Percentiles rank a stretch among this genome's conserved stretches.
phyloP scores from a whole-genome alignment of 2,797 vertebrate genomes.

The Moxostoma hubbsi region DNA sequence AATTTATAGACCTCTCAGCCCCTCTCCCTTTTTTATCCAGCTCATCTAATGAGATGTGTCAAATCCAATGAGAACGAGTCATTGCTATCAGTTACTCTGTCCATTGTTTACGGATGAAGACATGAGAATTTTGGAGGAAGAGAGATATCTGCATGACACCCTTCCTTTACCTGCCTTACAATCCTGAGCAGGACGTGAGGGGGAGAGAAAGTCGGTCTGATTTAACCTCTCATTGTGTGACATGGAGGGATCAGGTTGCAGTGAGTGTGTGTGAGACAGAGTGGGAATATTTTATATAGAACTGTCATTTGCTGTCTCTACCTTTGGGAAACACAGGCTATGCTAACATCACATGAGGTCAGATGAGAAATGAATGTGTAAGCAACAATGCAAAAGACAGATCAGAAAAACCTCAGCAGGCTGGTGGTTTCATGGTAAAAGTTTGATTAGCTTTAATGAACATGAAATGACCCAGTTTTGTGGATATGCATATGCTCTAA shows the following conservation, averaged over 20 bases:
- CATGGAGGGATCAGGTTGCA: conserved; percentile 66
- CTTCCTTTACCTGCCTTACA: conserved; percentile 75
- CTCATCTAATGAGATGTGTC: conserved; percentile 35
- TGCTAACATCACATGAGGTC: conserved; percentile 73
- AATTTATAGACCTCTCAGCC: background rate
- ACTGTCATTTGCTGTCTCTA: conserved; percentile 71
- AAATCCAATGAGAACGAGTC: conserved; percentile 52
- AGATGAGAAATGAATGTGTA: conserved; percentile 47
- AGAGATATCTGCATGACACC: conserved; percentile 59
- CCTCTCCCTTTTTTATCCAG: conserved; percentile 63
- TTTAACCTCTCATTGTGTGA: conserved; percentile 73
- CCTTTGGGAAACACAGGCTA: conserved; percentile 62
- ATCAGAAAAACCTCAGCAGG: background rate
- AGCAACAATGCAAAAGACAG: background rate
- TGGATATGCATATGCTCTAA: too few relatives aligned
- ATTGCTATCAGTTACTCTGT: conserved; percentile 67
- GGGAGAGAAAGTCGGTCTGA: conserved; percentile 73
- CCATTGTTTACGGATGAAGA: conserved; percentile 65
- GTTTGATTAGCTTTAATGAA: background rate
- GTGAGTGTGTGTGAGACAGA: conserved; percentile 52
- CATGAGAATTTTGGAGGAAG: conserved; percentile 62
- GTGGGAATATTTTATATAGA: conserved; percentile 77
- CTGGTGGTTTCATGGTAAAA: background rate
- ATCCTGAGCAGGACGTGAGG: conserved; percentile 70
- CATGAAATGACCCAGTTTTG: background rate